A percentile compares a stretch with the other conserved stretches of the same genome.
These are phyloP conservation scores for Sakesphorus luctuosus DNA, from an alignment of 2,113 vertebrate genomes.

Conservation along the genomic window DNA sequence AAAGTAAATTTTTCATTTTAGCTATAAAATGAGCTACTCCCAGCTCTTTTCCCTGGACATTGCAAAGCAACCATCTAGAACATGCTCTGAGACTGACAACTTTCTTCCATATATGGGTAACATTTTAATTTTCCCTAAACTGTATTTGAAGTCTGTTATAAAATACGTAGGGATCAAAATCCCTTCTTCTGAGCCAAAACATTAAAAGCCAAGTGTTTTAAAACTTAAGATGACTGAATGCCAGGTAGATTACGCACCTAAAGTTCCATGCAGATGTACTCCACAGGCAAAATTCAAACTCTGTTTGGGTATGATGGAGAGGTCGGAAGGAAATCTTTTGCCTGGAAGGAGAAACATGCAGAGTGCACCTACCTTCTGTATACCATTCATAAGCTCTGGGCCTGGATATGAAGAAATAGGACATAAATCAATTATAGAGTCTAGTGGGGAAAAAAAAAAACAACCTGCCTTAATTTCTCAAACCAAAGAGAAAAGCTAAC, in stretches of 20 bases:
- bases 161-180: slow-evolving; percentile 57
- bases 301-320: slow-evolving; percentile 56
- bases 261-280: slow-evolving; percentile 57
- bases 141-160: slow-evolving; percentile 51
- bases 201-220: slow-evolving; percentile 55
- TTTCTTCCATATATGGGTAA: slow-evolving; percentile 53
- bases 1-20: neutral
- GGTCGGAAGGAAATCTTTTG: slow-evolving; percentile 63
- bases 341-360: slow-evolving; percentile 54
- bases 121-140: slow-evolving; percentile 64
- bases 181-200: slow-evolving; percentile 45
- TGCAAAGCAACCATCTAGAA: slow-evolving; percentile 31
- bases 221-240: slow-evolving; percentile 31
- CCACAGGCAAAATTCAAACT: slow-evolving; percentile 46
- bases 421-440: slow-evolving; percentile 37
- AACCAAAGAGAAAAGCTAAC: slow-evolving; percentile 5
- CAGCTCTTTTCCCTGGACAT: neutral
- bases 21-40: neutral
- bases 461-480: neutral
- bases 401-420: slow-evolving; percentile 40
- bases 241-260: slow-evolving; percentile 61
- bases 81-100: neutral
- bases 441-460: neutral
- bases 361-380: slow-evolving; percentile 29
- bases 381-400: slow-evolving; percentile 53